Evolutionary conservation across 2,113 vertebrate genomes (phyloP).

Genomic region (Percina caprodes): DNA sequence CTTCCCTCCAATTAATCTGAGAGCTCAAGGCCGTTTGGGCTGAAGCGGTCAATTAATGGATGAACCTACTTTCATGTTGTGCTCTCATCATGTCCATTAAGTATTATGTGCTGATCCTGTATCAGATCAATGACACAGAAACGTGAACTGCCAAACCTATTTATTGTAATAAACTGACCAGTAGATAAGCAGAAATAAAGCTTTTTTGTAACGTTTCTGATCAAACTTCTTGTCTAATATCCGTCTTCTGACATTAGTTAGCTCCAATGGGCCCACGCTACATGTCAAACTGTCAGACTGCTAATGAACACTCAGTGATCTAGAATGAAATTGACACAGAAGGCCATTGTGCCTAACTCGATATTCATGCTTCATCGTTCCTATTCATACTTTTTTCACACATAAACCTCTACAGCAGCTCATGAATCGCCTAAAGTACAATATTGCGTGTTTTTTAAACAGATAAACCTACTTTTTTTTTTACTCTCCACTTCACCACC

Average conservation of each 20-base stretch:
- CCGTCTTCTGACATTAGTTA: background rate
- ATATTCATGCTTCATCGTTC: constrained; percentile 27
- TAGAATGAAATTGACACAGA: background rate
- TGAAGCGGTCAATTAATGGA: constrained; percentile 58
- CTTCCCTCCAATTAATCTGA: constrained; percentile 50
- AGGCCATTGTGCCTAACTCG: background rate
- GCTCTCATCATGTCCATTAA: constrained; percentile 37
- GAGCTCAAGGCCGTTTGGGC: constrained; percentile 59
- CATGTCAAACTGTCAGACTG: constrained; percentile 1
- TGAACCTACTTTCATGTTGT: constrained; percentile 55
- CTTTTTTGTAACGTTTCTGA: background rate
- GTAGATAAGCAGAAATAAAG: background rate
- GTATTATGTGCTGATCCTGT: constrained; percentile 2
- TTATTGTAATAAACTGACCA: background rate
- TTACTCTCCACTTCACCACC: background rate
- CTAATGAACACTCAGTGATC: constrained; percentile 18
- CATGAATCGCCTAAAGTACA: background rate
- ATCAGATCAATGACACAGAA: constrained; percentile 37
- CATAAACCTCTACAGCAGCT: background rate
- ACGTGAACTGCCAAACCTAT: background rate
- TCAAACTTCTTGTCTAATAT: background rate
- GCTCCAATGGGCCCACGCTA: background rate
- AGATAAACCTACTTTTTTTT: background rate
- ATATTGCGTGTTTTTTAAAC: background rate
- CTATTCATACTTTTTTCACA: background rate